These are phyloP conservation scores for Armadillidium nasatum DNA, from an alignment of 1,140 invertebrate species.

Conservation along the genomic window DNA sequence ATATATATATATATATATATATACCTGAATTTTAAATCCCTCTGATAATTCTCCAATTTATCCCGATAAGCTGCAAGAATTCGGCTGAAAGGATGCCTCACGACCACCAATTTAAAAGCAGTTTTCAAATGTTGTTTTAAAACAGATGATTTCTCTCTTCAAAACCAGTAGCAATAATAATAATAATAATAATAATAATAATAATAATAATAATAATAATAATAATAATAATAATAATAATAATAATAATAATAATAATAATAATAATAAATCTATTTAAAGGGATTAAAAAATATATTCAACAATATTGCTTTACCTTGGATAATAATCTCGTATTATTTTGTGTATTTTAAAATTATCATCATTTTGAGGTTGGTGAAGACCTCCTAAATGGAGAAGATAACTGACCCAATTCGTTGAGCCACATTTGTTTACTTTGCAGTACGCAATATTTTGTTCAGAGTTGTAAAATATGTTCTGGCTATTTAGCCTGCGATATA, in stretches of 20 bases:
- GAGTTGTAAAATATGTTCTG: too few relatives aligned
- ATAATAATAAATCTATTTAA: background rate
- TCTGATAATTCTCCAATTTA: conserved; percentile 38
- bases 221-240: background rate
- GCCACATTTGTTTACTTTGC: too few relatives aligned
- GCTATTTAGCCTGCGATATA: too few relatives aligned
- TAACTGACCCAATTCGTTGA: too few relatives aligned
- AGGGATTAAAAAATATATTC: too few relatives aligned
- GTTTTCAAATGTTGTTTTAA: conserved; percentile 23
- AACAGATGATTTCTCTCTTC: conserved; percentile 14
- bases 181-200: background rate
- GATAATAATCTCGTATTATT: too few relatives aligned
- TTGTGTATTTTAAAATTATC: too few relatives aligned
- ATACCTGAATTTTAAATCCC: conserved; percentile 39
- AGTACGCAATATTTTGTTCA: too few relatives aligned
- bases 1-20: background rate
- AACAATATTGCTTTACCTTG: too few relatives aligned
- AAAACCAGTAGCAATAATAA: background rate
- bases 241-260: background rate
- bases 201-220: background rate
- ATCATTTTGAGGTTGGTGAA: too few relatives aligned
- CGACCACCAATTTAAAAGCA: conserved; percentile 33
- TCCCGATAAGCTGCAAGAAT: conserved; percentile 37
- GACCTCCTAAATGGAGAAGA: too few relatives aligned
- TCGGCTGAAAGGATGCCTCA: conserved; percentile 37